Evolutionary conservation across 92 coral and sea anemone genomes (phyloP).

Genomic region (Bergia sp.): DNA sequence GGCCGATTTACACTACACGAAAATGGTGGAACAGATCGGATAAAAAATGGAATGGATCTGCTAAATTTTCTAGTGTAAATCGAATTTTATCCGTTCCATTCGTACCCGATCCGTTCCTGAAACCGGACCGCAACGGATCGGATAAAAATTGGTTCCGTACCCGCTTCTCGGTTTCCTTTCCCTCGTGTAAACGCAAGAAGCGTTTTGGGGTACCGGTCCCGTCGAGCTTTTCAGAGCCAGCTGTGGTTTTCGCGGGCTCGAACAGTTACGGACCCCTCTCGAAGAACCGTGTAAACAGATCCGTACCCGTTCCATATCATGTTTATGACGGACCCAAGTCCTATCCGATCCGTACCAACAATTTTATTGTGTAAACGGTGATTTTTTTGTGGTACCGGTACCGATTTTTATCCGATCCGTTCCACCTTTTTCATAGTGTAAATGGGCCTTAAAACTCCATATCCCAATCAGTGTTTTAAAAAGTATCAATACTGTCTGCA

Average conservation of each 20-base stretch:
- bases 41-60: background rate
- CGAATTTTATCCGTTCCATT: background rate
- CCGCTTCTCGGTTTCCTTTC: conserved; percentile 38
- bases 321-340: conserved; percentile 36
- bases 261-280: conserved; percentile 9
- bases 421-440: conserved; percentile 38
- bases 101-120: background rate
- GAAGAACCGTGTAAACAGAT: conserved; percentile 32
- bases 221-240: conserved; percentile 42
- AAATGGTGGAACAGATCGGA: background rate
- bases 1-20: too few species aligned
- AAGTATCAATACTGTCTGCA: too few species aligned
- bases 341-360: conserved; percentile 38
- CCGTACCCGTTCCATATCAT: conserved; percentile 38
- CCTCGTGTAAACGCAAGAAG: conserved; percentile 39
- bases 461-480: too few species aligned
- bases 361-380: conserved; percentile 35
- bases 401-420: conserved; percentile 34
- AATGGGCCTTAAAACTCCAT: conserved; percentile 30
- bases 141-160: background rate
- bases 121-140: too few species aligned
- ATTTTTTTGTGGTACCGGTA: conserved; percentile 37
- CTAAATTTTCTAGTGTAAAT: background rate
- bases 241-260: conserved; percentile 27
- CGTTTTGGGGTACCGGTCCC: conserved; percentile 37